A percentile compares a stretch with the other conserved stretches of the same genome.
These are phyloP conservation scores for Eugnorisma glareosa DNA, from an alignment of 2,888 invertebrate species.

Conservation along the genomic window DNA sequence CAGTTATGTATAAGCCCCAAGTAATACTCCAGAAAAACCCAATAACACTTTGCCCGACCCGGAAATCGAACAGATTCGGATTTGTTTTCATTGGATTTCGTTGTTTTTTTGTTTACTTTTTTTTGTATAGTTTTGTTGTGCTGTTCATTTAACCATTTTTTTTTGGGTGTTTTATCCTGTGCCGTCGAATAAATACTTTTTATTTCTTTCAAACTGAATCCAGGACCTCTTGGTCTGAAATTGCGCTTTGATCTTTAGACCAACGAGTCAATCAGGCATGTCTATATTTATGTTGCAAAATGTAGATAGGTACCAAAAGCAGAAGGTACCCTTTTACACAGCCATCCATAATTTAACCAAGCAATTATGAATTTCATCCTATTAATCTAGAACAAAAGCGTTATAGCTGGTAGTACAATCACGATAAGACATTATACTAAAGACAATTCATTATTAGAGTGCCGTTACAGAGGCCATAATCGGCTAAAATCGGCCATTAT, in stretches of 20 bases:
- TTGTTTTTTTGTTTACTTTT: no score
- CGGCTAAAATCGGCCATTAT: conserved; percentile 90
- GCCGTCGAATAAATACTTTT: no score
- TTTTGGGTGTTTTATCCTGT: no score
- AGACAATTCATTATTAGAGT: conserved; percentile 91
- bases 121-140: no score
- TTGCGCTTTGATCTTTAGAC: fast-evolving
- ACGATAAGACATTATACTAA: conserved; percentile 87
- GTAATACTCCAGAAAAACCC: neutral
- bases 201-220: no score
- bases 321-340: conserved; percentile 35
- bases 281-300: neutral
- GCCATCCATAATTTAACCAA: conserved; percentile 61
- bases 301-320: neutral
- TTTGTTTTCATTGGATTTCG: no score
- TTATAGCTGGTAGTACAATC: conserved; percentile 78
- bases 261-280: neutral
- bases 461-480: conserved; percentile 88
- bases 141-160: no score
- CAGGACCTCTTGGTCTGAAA: neutral
- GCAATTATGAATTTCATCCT: conserved; percentile 74
- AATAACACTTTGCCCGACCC: no score
- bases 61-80: no score
- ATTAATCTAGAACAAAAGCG: conserved; percentile 80
- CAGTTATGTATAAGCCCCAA: neutral